Evolutionary conservation across 64 coral and sea anemone species (phyloP), one percentile per base, ranked within the genome.

Genomic region (Actinia tenebrosa): DNA sequence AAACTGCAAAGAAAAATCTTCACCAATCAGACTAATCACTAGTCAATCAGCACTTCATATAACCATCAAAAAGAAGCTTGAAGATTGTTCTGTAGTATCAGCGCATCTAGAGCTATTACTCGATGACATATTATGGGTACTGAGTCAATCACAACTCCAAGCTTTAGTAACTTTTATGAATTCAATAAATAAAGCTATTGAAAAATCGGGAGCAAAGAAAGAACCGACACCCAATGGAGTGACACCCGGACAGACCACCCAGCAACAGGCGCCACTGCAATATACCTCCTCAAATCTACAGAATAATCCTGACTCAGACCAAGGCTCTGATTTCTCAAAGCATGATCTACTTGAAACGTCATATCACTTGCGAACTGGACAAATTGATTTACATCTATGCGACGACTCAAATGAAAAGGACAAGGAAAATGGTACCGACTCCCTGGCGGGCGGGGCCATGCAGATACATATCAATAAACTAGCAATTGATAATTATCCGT

Each of bases 91-190:
- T 0, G 97, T 99, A 13, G 75, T 99, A 13, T 95, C 93, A 23
- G 97, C 97, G 61, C 80, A 86, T 5, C 89, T 99, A 6, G 91
- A 99, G 50, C 88, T 94, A 64, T n/a, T 99, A 13, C 86, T 95
- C 4, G 97, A 99, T 42, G 97, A 99, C 56, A 93, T 99, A 71
- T 60, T 99, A 71, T 99, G 97, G 97, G 97, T 99, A 14, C 86
- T 99, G 3, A 95, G 91, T 14, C 97, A 99, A 58, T 84, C 93
- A 0, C 97, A 99, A 53, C 79, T 99, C 25, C 91, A 93, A 56
- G 93, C 88, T 54, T 75, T 99, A 16, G 78, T 92, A 45, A 86
- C 79, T 66, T 88, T 99, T 26, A 61, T 92, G 19, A 94, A 99
- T 54, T 99, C 97, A 23, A 86, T 95, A 10, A 88, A 66, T 59